Base-by-base conservation (phyloP, 1,140 invertebrate species). In the Epicauta chinensis region DNA sequence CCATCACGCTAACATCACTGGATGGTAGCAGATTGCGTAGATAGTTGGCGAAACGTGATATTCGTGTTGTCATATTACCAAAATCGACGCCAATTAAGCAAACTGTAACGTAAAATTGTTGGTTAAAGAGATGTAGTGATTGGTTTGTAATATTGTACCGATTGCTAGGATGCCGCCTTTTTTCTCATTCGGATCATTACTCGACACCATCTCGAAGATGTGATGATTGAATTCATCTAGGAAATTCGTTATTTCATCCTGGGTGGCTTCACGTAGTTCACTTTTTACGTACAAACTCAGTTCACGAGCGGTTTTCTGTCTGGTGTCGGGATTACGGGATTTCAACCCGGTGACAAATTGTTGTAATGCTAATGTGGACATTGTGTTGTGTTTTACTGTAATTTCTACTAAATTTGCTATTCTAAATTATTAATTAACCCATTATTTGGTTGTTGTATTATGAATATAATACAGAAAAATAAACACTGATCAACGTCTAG, bases 181-280 rank as follows among this genome's bases (percentile, higher is more conserved):
- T 64, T 93, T 94, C 67, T 97, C 93, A 74, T 92, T 91, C 12
- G 89, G 81, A 71, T 97, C 93, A 16, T 84, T 82, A 55, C 89
- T 89, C 3, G 89, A 93, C 1, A 97, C 91, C 92, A 97, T 93
- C 68, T 94, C 89, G 71, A 92, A 93, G 53, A 97, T 96, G 62
- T 95, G 88, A 70, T 93, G 88, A 69, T 96, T 95, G 64, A 97
- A 95, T 51, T 94, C 89, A 69, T 97, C 93, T 71, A 97, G 85
- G 67, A 97, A 97, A 16, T 80, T 74, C 13, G 85, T 87, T 44
- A 95, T 80, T 64, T 96, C 91, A 64, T 97, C 93, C 38, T 87
- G 80, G n/a, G 91, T 87, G 31, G 91, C 86, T 73, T 97, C 93
- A 10, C 91, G 79, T 11, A 97, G 70, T 63, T 98, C 94, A 5